Evolutionary conservation across 2,797 vertebrate genomes (phyloP).

Genomic region (Podargus strigoides): DNA sequence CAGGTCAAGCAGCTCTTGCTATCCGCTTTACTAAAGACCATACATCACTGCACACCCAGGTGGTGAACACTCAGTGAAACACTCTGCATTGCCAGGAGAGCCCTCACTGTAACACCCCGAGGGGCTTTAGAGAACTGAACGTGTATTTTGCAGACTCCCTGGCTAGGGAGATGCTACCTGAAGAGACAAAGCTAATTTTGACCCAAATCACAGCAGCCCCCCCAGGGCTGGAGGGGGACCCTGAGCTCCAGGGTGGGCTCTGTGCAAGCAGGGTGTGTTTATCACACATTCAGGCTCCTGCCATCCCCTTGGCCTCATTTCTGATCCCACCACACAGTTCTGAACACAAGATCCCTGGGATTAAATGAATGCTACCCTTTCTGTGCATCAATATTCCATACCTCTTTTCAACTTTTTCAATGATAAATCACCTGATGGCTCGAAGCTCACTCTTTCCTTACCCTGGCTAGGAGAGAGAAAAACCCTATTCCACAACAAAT

Average conservation of each 20-base stretch:
- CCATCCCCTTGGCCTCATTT: background rate
- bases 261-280: background rate
- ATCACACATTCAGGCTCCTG: background rate
- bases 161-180: background rate
- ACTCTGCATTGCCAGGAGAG: background rate
- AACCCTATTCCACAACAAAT: background rate
- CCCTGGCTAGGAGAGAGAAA: background rate
- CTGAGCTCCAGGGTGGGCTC: background rate
- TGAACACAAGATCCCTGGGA: background rate
- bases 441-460: background rate
- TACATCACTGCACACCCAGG: background rate
- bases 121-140: background rate
- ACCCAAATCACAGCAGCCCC: background rate
- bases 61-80: rapidly evolving
- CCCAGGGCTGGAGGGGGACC: background rate
- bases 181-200: background rate
- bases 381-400: background rate
- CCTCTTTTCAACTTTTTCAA: no score
- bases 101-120: background rate
- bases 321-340: background rate
- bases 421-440: background rate
- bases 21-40: background rate
- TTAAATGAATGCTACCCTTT: background rate
- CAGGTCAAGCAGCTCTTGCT: background rate
- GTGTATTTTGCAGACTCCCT: background rate